Evolutionary conservation across 2,888 invertebrate species (phyloP), one percentile per base, ranked within the genome.

Genomic region (Carpatolechia fugitivella): DNA sequence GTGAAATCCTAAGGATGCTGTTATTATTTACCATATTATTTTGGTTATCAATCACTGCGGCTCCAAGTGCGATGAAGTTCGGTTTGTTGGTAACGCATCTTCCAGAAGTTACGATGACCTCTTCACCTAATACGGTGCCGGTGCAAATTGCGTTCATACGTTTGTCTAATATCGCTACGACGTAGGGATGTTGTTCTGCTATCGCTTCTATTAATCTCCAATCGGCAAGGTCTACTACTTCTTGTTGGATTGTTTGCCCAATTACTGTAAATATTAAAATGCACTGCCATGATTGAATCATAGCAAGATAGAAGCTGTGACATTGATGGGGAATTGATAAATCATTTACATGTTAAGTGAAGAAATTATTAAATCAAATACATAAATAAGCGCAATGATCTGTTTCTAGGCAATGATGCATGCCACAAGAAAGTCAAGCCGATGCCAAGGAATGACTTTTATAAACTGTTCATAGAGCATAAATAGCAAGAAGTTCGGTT

Each of bases 91-190:
- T 58, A 6, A 80, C 58, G 58, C 87, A 87, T 52, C 56, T 70
- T 29, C 82, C 84, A 8, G 85, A 75, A n/a, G 85, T 84, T n/a
- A 86, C 53, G 11, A 84, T 66, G 4, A 76, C 69, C 10, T 56
- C 63, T 56, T 73, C 66, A 59, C 68, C 66, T 50, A 86, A 74
- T 33, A 80, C 69, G 18, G 72, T 70, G 0, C 86, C 87, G 1
- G 83, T 74, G 60, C 86, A 87, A 44, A 72, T 61, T 57, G 76
- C 82, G 24, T 72, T 60, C 55, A 65, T 73, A 18, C 56, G 60
- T 14, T 54, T 16, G 52, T 74, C 73, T 48, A 85, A 60, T 47
- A 87, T 59, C 1, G 77, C 84, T 4, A 79, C 80, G 13, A 86
- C 56, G 55, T 75, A 85, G 0, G 85, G 80, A 57, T 82, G 65